These are phyloP conservation scores for Nipponia nippon DNA, from an alignment of 2,113 vertebrate genomes.

Conservation along the genomic window DNA sequence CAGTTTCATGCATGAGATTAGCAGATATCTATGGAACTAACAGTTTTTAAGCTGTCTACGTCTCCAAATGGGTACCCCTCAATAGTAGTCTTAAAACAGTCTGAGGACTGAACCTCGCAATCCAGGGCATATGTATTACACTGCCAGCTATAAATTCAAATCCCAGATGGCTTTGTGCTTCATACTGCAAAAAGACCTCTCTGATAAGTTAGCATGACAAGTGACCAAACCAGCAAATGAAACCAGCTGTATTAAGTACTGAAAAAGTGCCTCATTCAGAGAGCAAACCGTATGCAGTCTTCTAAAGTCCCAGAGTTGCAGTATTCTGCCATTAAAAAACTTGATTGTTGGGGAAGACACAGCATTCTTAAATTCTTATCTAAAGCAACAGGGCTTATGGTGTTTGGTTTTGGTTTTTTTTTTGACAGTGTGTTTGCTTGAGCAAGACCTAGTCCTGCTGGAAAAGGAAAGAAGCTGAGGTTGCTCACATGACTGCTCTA, in stretches of 20 bases:
- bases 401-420: neutral
- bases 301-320: neutral
- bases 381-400: constrained; percentile 18
- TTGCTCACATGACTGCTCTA: constrained; percentile 67
- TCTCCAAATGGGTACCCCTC: neutral
- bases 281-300: neutral
- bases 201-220: neutral
- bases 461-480: constrained; percentile 66
- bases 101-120: neutral
- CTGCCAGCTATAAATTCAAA: neutral
- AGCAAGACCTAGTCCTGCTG: constrained; percentile 73
- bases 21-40: neutral
- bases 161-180: neutral
- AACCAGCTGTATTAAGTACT: neutral
- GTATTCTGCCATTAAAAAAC: neutral
- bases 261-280: neutral
- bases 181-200: neutral
- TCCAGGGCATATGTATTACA: neutral
- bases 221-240: neutral
- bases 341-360: neutral
- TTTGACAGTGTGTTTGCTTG: constrained; percentile 58
- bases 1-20: neutral
- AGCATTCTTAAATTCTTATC: neutral
- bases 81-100: neutral
- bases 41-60: too few species aligned